A percentile compares a stretch with the other conserved stretches of the same genome.
phyloP scores from a whole-genome alignment of 1,140 invertebrate species.

The Tetranychus cinnabarinus region DNA sequence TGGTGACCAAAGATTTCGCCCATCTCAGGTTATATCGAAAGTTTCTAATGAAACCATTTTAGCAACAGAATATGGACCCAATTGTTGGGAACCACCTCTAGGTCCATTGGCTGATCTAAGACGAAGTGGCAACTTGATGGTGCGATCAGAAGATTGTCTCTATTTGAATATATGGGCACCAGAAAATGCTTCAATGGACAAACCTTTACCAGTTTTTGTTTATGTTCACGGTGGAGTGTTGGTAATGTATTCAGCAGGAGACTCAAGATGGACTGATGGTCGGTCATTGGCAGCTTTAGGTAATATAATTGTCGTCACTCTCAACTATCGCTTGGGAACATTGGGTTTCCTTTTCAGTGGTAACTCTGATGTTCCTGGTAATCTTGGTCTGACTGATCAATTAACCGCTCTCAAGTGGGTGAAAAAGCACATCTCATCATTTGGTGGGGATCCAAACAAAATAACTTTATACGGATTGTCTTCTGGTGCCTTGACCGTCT shows the following conservation, averaged over 20 bases:
- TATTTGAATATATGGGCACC: slow-evolving; percentile 23
- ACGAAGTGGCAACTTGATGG: neutral
- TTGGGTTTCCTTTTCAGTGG: slow-evolving; percentile 31
- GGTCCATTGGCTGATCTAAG: neutral
- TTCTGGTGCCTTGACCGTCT: neutral
- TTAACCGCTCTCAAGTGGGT: neutral
- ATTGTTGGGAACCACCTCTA: neutral
- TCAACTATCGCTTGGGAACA: slow-evolving; percentile 76
- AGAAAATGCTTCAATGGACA: neutral
- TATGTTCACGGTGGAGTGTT: neutral
- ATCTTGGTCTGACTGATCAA: neutral
- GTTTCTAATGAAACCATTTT: neutral
- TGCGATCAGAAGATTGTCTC: slow-evolving; percentile 20
- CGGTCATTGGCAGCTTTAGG: slow-evolving; percentile 61
- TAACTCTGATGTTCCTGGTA: neutral
- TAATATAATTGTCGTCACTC: slow-evolving; percentile 70
- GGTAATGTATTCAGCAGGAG: neutral
- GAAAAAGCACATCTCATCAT: neutral
- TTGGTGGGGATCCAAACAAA: neutral
- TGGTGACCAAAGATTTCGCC: slow-evolving; percentile 21
- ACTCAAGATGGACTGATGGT: slow-evolving; percentile 33
- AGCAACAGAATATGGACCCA: neutral
- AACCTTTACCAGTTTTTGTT: neutral
- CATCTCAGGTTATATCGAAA: neutral
- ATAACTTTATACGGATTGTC: neutral